A percentile compares a stretch with the other conserved stretches of the same genome.
Evolutionary conservation across 2,113 vertebrate genomes (phyloP).

Genomic region (Anguilla japonica): DNA sequence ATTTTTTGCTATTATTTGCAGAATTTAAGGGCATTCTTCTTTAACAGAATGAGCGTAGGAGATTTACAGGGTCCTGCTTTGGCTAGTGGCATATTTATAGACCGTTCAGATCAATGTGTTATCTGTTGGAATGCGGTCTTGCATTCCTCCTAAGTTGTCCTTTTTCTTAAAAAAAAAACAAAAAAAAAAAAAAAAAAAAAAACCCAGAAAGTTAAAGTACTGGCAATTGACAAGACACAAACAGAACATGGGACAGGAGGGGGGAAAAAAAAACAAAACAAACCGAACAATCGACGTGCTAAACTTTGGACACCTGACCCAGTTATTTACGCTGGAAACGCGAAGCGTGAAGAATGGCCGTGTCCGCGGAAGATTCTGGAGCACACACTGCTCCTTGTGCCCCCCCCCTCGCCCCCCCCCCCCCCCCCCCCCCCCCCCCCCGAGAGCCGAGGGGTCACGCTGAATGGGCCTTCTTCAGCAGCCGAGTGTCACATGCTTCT

Average conservation of each 20-base stretch:
- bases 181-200: conserved; percentile 6
- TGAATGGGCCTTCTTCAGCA: conserved; percentile 33
- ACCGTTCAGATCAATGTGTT: conserved; percentile 29
- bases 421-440: conserved; percentile 53
- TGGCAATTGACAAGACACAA: not conserved
- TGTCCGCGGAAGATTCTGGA: conserved; percentile 37
- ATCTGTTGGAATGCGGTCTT: conserved; percentile 21
- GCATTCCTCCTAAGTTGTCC: conserved; percentile 8
- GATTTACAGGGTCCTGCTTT: conserved; percentile 2
- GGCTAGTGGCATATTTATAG: conserved; percentile 23
- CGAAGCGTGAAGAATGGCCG: conserved; percentile 42
- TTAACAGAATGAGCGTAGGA: not conserved
- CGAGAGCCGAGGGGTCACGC: conserved; percentile 29
- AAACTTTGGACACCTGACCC: conserved; percentile 57
- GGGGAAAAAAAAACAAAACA: not conserved
- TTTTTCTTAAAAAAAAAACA: not conserved
- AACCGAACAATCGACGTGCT: not conserved
- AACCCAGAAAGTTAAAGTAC: not conserved
- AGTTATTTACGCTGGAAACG: conserved; percentile 56
- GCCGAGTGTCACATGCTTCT: conserved; percentile 39
- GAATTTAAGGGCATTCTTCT: conserved; percentile 11
- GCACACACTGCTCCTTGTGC: conserved; percentile 43
- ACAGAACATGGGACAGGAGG: not conserved
- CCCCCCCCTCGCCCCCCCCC: conserved; percentile 50
- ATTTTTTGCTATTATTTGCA: not conserved